Evolutionary conservation across 1,140 invertebrate species (phyloP).

Genomic region (Oreohelix idahoensis): DNA sequence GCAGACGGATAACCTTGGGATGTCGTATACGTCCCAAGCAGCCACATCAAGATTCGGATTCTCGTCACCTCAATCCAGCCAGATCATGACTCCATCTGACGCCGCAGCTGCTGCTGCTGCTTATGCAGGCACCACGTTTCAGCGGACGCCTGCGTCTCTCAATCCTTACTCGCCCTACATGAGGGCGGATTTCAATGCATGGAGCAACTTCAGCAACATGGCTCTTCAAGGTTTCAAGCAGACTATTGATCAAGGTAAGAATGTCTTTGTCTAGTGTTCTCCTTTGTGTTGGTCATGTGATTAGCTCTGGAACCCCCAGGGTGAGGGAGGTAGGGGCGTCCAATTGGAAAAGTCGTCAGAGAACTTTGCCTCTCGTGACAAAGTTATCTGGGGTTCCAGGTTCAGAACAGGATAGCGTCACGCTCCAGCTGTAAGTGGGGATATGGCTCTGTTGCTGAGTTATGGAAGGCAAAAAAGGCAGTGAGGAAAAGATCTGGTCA

Average conservation of each 20-base stretch:
- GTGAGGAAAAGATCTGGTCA: too few species aligned
- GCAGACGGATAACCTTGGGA: constrained; percentile 26
- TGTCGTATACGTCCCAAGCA: constrained; percentile 15
- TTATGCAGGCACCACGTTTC: background rate
- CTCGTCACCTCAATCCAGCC: background rate
- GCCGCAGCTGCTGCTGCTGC: constrained; percentile 22
- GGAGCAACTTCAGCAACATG: constrained; percentile 43
- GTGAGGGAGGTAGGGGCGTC: too few species aligned
- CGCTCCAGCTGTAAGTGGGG: too few species aligned
- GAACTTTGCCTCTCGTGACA: too few species aligned
- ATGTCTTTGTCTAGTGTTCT: too few species aligned
- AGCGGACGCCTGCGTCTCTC: background rate
- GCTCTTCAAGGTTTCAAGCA: constrained; percentile 39
- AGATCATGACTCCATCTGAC: constrained; percentile 31
- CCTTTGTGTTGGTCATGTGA: too few species aligned
- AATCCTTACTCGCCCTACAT: constrained; percentile 35
- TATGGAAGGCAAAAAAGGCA: too few species aligned
- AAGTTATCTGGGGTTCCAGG: too few species aligned
- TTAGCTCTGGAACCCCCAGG: too few species aligned
- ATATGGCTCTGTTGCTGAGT: too few species aligned
- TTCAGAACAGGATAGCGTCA: too few species aligned
- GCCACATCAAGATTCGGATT: constrained; percentile 25
- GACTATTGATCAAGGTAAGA: constrained; percentile 38
- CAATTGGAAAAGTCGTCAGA: too few species aligned
- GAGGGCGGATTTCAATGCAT: constrained; percentile 36